A percentile compares a stretch with the other conserved stretches of the same genome.
Conservation (phyloP, 1,140 invertebrate species). For the Protaetia brevitarsis region DNA sequence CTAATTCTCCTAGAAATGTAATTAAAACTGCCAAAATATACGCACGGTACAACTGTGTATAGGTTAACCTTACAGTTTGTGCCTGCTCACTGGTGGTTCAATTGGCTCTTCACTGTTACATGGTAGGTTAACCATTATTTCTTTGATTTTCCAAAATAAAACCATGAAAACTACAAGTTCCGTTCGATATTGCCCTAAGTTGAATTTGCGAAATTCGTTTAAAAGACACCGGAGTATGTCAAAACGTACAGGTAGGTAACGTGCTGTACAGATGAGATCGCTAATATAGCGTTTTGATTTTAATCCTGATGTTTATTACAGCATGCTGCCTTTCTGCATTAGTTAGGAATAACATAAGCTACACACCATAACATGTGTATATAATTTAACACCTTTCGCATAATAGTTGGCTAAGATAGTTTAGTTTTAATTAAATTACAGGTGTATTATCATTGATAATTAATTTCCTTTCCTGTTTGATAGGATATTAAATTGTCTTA, state of each 20-base stretch:
- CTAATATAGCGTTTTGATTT: not conserved
- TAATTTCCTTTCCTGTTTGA: not conserved
- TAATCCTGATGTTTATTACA: conserved; percentile 1
- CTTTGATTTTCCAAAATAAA: conserved; percentile 7
- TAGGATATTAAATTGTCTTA: not conserved
- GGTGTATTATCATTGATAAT: not conserved
- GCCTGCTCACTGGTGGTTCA: not conserved
- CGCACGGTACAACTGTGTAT: not conserved
- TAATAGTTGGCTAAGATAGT: not conserved
- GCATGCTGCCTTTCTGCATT: conserved; percentile 16
- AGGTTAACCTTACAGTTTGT: not conserved
- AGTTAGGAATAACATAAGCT: not conserved
- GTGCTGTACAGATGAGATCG: not conserved
- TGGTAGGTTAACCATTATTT: conserved; percentile 11
- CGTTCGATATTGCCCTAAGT: conserved; percentile 4
- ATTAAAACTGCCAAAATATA: not conserved
- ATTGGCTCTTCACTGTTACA: conserved; percentile 11
- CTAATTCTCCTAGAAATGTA: not conserved
- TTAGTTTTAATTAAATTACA: not conserved
- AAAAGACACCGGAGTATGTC: conserved; percentile 9
- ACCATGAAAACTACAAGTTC: not conserved
- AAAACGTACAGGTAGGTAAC: conserved; percentile 8
- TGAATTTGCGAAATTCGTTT: conserved; percentile 17
- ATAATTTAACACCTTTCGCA: not conserved
- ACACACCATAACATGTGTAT: not conserved